Evolutionary conservation across 2,888 invertebrate genomes (phyloP).

Genomic region (Heliconius sara): DNA sequence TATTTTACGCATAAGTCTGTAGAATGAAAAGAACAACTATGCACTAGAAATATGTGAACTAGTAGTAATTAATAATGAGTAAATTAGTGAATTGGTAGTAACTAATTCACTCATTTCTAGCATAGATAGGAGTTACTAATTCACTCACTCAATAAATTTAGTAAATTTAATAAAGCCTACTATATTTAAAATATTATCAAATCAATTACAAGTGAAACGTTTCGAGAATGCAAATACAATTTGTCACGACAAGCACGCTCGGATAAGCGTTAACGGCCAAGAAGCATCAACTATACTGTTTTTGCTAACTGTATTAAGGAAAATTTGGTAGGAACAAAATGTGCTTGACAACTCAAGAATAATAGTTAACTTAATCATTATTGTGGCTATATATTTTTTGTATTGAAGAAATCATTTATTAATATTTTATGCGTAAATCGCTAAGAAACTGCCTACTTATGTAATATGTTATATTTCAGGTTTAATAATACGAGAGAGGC

Average conservation of each 20-base stretch:
- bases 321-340: not conserved
- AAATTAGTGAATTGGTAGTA: no score
- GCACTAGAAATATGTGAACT: no score
- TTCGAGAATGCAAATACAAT: conserved; percentile 41
- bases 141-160: not conserved
- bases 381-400: not conserved
- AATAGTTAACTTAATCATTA: not conserved
- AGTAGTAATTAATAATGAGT: no score
- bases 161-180: not conserved
- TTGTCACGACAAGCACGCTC: conserved; percentile 37
- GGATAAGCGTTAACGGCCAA: conserved; percentile 30
- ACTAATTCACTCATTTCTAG: no score
- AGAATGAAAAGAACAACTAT: no score
- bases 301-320: conserved; percentile 24
- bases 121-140: no score
- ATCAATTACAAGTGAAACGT: conserved; percentile 41
- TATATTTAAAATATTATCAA: conserved; percentile 43
- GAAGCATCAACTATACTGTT: conserved; percentile 15
- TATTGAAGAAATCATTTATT: not conserved
- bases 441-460: not conserved
- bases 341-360: not conserved
- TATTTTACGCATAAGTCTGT: no score
- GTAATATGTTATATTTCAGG: not conserved
- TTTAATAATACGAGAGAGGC: no score
- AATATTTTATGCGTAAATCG: not conserved